Conservation (phyloP, 2,888 invertebrate genomes). For the Lasioglossum calceatum region DNA sequence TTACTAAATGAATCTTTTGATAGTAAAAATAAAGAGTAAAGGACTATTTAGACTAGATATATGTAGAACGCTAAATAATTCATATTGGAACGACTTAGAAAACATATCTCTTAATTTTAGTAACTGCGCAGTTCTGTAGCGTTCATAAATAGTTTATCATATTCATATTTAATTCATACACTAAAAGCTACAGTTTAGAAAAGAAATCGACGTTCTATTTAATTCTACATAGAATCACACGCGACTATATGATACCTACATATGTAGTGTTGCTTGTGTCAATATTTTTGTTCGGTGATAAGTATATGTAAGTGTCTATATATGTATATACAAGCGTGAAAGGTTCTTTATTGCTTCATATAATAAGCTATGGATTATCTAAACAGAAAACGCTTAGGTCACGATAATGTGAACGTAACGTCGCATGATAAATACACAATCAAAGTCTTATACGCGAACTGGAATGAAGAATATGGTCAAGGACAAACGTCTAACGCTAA, state of each 20-base stretch:
- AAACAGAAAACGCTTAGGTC: neutral
- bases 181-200: neutral
- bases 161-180: neutral
- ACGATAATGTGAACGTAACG: neutral
- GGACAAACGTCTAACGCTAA: neutral
- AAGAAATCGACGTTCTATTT: neutral
- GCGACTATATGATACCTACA: neutral
- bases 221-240: neutral
- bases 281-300: neutral
- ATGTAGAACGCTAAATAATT: neutral
- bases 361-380: neutral
- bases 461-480: neutral
- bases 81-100: neutral
- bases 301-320: neutral
- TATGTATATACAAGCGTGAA: neutral
- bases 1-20: neutral
- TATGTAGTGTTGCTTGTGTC: neutral
- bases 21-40: neutral
- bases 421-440: neutral
- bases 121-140: neutral
- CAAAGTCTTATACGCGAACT: neutral
- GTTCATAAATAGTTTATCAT: neutral
- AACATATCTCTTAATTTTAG: neutral
- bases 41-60: neutral
- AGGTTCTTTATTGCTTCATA: neutral